Base-by-base conservation (phyloP, 1,140 invertebrate species). In the Portunus trituberculatus region DNA sequence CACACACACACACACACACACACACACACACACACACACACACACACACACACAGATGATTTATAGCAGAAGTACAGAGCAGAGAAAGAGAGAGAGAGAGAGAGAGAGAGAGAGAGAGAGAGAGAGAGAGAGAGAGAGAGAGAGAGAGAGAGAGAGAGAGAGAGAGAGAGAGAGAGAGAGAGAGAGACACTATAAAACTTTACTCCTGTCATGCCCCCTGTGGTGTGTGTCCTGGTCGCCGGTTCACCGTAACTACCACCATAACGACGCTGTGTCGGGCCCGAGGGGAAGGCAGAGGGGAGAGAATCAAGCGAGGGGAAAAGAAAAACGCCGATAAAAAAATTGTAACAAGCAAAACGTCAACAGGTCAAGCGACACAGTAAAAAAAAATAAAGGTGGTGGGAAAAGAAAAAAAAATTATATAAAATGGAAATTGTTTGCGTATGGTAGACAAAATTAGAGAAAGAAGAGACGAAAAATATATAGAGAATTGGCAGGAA, bases 41-140 rank as follows among this genome's bases (percentile, higher is more conserved):
- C 39, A 39, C 39, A 39, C 39, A 39, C 39, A 39, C 39, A 39
- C 39, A 39, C 39, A 39, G 39, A 6, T 39, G 39, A 39, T 39
- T 39, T 6, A 39, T 2, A 39, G 39, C 39, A 39, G 6, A 39
- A 39, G 39, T 39, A 39, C 39, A 39, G 39, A 4, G 52, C 12
- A 59, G 52, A 59, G 52, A 59, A 10, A 59, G 52, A 59, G 52
- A 76, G 20, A 76, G 67, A 76, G 67, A 76, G 67, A 76, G 67
- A 76, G 67, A 76, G 67, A 76, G 67, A 76, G 67, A 76, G 67
- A 76, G 67, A 76, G 67, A 76, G 67, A 76, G 67, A 76, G 67
- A 76, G 67, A 76, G 67, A 76, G 67, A 76, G 67, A 76, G 67
- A 76, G 67, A 76, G 67, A 76, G 67, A 76, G 67, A 76, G 67